Conservation (phyloP, 2,113 vertebrate species). For the Hoplias malabaricus region DNA sequence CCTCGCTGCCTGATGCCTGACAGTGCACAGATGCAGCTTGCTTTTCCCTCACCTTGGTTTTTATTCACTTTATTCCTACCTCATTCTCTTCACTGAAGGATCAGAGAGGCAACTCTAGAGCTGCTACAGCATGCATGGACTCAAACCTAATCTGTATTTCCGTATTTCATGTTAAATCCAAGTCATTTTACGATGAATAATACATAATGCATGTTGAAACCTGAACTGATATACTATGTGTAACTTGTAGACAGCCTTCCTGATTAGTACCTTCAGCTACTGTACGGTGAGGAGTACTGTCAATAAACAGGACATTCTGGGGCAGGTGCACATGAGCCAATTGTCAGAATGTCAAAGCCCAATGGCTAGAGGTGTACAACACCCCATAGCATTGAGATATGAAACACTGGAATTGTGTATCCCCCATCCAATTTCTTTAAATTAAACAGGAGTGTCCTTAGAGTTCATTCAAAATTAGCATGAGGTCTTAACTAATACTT, state of each 20-base stretch:
- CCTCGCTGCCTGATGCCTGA: slow-evolving; percentile 19
- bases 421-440: too few species aligned
- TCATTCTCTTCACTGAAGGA: slow-evolving; percentile 30
- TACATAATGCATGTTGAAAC: background rate
- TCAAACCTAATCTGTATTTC: background rate
- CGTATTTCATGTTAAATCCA: slow-evolving; percentile 1
- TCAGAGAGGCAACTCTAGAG: slow-evolving; percentile 1
- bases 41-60: slow-evolving; percentile 22
- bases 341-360: background rate
- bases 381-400: too few species aligned
- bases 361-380: too few species aligned
- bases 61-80: slow-evolving; percentile 18
- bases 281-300: background rate
- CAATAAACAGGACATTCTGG: background rate
- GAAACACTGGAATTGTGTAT: too few species aligned
- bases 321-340: background rate
- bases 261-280: background rate
- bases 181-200: background rate
- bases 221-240: background rate
- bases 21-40: slow-evolving; percentile 30
- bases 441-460: too few species aligned
- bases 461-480: too few species aligned
- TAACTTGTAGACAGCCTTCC: background rate
- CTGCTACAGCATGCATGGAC: background rate
- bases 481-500: too few species aligned